Evolutionary conservation across 2,888 invertebrate species (phyloP).

Genomic region (Morinoia aosen): DNA sequence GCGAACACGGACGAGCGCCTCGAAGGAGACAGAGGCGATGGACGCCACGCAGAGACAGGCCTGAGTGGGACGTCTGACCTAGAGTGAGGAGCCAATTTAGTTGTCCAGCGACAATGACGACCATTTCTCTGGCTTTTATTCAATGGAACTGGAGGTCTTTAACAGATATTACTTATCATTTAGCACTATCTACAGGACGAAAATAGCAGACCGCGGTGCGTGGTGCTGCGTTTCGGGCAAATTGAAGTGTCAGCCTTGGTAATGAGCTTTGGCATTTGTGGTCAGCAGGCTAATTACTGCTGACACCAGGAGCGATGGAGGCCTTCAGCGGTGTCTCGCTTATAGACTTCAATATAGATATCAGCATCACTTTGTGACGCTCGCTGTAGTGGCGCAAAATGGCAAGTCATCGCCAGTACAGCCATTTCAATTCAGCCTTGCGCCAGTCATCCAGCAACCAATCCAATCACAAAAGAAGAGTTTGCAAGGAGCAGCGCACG

Average conservation of each 20-base stretch:
- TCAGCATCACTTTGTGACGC: conserved; percentile 23
- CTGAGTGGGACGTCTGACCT: background rate
- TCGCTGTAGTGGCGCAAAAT: background rate
- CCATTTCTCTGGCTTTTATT: conserved; percentile 47
- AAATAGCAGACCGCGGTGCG: background rate
- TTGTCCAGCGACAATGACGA: conserved; percentile 43
- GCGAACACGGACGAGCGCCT: background rate
- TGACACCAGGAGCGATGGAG: conserved; percentile 13
- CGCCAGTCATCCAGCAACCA: conserved; percentile 36
- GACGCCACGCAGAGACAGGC: background rate
- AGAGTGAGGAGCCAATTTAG: conserved; percentile 13
- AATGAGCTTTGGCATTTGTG: conserved; percentile 53
- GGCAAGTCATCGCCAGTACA: conserved; percentile 30
- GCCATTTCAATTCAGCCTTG: conserved; percentile 41
- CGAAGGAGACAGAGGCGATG: background rate
- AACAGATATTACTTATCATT: conserved; percentile 51
- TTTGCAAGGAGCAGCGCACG: conserved; percentile 23
- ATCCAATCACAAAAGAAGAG: conserved; percentile 32
- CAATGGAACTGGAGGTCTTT: conserved; percentile 51
- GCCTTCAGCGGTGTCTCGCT: background rate
- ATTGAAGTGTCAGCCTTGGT: conserved; percentile 46
- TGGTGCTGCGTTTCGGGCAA: conserved; percentile 11
- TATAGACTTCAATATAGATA: background rate
- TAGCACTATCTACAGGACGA: conserved; percentile 31
- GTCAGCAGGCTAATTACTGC: conserved; percentile 35